These are phyloP conservation scores for Halisarca cf. caerulea DNA, from an alignment of 37 sponge, comb jelly and placozoan genomes.

Conservation along the genomic window DNA sequence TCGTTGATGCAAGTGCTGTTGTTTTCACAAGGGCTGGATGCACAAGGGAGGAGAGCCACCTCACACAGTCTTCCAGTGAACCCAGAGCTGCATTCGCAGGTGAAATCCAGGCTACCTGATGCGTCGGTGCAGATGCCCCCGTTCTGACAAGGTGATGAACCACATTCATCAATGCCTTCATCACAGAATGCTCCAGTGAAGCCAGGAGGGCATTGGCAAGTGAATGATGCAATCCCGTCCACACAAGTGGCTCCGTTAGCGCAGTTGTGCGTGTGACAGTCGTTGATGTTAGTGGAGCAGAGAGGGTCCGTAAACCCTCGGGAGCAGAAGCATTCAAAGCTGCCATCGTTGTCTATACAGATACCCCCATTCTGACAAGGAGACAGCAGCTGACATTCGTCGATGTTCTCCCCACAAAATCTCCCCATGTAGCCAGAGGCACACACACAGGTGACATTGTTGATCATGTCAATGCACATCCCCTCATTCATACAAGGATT, in stretches of 20 bases:
- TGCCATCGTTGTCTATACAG: slow-evolving; percentile 34
- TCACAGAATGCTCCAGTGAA: slow-evolving; percentile 34
- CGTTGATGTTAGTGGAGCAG: slow-evolving; percentile 65
- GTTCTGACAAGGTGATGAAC: slow-evolving; percentile 47
- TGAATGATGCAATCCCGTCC: slow-evolving; percentile 7
- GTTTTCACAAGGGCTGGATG: slow-evolving; percentile 42
- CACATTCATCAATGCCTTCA: slow-evolving; percentile 20
- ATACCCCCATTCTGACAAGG: slow-evolving; percentile 76
- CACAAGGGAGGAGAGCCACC: slow-evolving; percentile 29
- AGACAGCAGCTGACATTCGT: not conserved
- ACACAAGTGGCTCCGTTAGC: slow-evolving; percentile 61
- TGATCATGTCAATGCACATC: slow-evolving; percentile 33
- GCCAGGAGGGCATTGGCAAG: slow-evolving; percentile 14
- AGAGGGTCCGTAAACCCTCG: slow-evolving; percentile 54
- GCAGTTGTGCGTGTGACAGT: slow-evolving; percentile 52
- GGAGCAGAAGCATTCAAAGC: slow-evolving; percentile 44
- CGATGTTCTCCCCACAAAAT: slow-evolving; percentile 19
- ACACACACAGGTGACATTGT: slow-evolving; percentile 50
- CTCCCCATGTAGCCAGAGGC: slow-evolving; percentile 46
- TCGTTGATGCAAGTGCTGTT: slow-evolving; percentile 49
- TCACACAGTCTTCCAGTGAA: slow-evolving; percentile 49
- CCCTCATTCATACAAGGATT: slow-evolving; percentile 53
- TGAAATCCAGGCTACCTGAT: not conserved
- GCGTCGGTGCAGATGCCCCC: slow-evolving; percentile 47
- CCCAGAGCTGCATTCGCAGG: slow-evolving; percentile 44